These are phyloP conservation scores for Dermolepida albohirtum DNA, from an alignment of 2,888 invertebrate genomes.

Conservation along the genomic window DNA sequence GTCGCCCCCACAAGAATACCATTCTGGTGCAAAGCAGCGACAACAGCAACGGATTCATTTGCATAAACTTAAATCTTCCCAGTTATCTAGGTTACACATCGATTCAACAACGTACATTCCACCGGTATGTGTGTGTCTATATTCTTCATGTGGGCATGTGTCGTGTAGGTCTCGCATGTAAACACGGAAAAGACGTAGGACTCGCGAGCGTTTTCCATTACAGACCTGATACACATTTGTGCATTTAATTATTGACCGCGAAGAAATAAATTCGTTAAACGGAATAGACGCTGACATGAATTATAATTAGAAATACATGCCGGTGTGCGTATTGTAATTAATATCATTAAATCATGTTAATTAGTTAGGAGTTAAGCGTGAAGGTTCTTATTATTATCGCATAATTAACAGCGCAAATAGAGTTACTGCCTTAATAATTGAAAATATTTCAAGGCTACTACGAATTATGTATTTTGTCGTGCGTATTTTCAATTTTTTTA, in stretches of 20 bases:
- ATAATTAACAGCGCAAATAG: not conserved
- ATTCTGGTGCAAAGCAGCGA: conserved; percentile 26
- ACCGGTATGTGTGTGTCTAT: not conserved
- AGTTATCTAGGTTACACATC: conserved; percentile 32
- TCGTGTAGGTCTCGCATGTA: conserved; percentile 18
- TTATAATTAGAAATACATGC: conserved; percentile 3
- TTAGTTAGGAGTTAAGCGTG: no score
- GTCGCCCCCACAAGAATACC: conserved; percentile 24
- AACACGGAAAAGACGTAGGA: conserved; percentile 22
- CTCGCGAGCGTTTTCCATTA: conserved; percentile 2
- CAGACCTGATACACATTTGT: not conserved
- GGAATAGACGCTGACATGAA: not conserved
- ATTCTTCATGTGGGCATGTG: not conserved
- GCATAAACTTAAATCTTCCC: conserved; percentile 29
- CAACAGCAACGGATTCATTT: conserved; percentile 3
- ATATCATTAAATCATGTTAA: conserved; percentile 1
- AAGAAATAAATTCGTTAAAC: conserved; percentile 14
- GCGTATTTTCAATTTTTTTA: not conserved
- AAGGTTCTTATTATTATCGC: no score
- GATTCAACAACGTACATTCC: conserved; percentile 26
- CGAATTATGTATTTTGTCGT: not conserved
- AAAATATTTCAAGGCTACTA: not conserved
- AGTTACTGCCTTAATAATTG: not conserved
- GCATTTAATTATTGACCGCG: conserved; percentile 6
- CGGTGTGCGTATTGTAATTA: not conserved